Evolutionary conservation across 2,113 vertebrate species (phyloP), one percentile per base, ranked within the genome.

Genomic region (Phocoena sinus): DNA sequence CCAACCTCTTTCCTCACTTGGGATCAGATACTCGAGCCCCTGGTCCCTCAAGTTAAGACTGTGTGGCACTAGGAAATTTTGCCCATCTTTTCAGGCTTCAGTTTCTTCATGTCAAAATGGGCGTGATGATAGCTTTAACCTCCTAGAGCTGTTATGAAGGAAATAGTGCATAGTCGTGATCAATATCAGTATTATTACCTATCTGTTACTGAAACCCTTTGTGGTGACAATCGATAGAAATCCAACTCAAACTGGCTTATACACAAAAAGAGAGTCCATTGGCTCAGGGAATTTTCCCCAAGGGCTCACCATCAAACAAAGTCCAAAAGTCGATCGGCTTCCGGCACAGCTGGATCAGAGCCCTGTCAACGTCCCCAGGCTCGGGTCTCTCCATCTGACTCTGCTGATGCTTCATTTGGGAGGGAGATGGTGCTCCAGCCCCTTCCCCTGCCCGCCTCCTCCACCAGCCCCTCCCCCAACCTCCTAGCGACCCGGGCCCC

Each of bases 401-500:
- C 50, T 6, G 2, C 15, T 3, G 50, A 44, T 41, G 38, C 23
- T n/a, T 65, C 20, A 2, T 12, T 1, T 36, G 58, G 33, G 56
- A n/a, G 41, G 15, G 0, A 60, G 36, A 26, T 12, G 80, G 8
- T 2, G 28, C 20, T 1, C n/a, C 58, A 9, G 36, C 26, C 21
- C 0, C 20, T 11, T 0, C 14, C 53, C 58, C 21, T 21, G 9
- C 33, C 53, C 50, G 0, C 25, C 77, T 80, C 33, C 33, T 26
- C 53, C 53, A 20, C 20, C 50, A 33, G n/a, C 31, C 50, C 5
- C 1, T 41, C n/a, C 53, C 50, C 20, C 50, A 33, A 36, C 31
- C 50, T 53, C 5, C 1, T 41, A 17, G 31, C 11, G 18, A 36
- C 11, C 28, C 11, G 0, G 1, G 56, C 21, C 25, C 80, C 50